Percentiles rank a stretch among this genome's conserved stretches.
Evolutionary conservation across 1,140 invertebrate species (phyloP).

Genomic region (Drosophila sturtevanti): DNA sequence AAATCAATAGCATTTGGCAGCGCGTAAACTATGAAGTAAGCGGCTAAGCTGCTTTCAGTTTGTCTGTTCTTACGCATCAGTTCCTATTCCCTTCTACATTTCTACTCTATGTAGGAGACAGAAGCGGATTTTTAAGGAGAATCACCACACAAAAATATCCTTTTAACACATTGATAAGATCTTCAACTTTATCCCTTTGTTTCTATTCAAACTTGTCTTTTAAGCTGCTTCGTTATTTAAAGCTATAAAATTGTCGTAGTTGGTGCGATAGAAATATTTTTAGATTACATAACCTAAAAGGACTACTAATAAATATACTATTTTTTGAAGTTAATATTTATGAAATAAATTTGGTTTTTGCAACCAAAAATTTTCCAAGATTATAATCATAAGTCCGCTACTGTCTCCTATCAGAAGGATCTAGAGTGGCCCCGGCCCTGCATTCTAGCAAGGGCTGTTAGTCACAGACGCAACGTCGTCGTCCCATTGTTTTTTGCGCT

Average conservation of each 20-base stretch:
- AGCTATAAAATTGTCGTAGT: no score
- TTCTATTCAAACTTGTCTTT: no score
- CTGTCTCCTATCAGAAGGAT: not conserved
- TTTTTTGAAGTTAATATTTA: no score
- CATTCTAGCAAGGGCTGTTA: slow-evolving; percentile 51
- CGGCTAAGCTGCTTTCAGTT: slow-evolving; percentile 71
- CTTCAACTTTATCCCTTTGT: no score
- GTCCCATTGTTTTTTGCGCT: slow-evolving; percentile 65
- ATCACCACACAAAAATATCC: no score
- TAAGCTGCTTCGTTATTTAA: no score
- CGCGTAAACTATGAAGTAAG: slow-evolving; percentile 79
- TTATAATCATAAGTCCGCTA: not conserved
- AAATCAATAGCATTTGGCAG: slow-evolving; percentile 79
- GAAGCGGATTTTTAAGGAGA: not conserved
- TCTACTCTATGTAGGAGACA: not conserved
- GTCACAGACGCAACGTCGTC: slow-evolving; percentile 73
- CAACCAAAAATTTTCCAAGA: no score
- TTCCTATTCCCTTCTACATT: not conserved
- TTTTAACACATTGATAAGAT: no score
- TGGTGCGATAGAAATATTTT: no score
- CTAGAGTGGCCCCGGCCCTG: not conserved
- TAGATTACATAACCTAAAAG: no score
- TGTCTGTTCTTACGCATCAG: slow-evolving; percentile 52
- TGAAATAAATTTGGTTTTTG: no score
- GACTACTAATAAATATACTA: no score